Conservation (phyloP, 2,113 vertebrate species). For the Cercopithecus mona region DNA sequence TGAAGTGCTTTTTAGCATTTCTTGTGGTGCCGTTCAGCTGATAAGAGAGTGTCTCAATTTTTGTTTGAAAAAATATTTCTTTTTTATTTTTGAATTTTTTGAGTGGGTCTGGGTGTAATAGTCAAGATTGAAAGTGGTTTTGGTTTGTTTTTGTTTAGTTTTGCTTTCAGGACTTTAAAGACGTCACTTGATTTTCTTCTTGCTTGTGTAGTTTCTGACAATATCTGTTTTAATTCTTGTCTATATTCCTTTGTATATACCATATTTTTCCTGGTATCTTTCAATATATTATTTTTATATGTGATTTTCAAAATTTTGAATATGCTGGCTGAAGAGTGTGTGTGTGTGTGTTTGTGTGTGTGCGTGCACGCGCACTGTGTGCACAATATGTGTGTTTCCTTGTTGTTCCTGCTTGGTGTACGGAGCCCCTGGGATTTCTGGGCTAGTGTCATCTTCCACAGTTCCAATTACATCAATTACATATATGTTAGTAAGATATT, state of each 20-base stretch:
- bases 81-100: neutral
- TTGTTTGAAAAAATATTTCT: neutral
- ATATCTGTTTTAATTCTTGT: neutral
- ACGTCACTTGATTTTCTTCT: neutral
- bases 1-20: neutral
- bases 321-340: neutral
- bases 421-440: neutral
- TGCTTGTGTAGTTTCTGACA: neutral
- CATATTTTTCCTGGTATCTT: neutral
- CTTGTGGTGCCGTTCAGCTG: neutral
- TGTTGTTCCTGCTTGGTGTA: neutral
- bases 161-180: neutral
- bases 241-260: neutral
- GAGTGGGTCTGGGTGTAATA: neutral
- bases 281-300: neutral
- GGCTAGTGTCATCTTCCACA: neutral
- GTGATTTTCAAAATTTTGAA: neutral
- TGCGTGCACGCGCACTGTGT: accelerated
- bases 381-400: neutral
- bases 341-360: neutral
- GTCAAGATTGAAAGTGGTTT: neutral
- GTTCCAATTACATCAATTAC: neutral
- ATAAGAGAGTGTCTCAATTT: neutral
- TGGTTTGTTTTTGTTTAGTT: neutral
- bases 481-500: neutral